A percentile compares a stretch with the other conserved stretches of the same genome.
These are phyloP conservation scores for Zootoca vivipara DNA, from an alignment of 2,113 vertebrate species.

Conservation along the genomic window DNA sequence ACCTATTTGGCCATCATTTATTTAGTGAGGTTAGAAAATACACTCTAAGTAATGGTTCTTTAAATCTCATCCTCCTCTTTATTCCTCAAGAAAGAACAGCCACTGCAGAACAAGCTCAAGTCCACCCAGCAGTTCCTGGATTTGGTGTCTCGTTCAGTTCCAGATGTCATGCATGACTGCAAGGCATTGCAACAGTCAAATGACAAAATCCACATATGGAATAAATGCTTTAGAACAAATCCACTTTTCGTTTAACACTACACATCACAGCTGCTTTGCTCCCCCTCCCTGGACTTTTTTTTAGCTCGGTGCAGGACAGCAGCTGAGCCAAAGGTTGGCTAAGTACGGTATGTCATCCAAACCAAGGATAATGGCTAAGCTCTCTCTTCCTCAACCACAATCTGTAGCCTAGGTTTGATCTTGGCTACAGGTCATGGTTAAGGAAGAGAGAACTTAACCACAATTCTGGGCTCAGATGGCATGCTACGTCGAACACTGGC, in stretches of 20 bases:
- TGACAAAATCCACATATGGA: conserved; percentile 6
- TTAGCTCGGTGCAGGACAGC: neutral
- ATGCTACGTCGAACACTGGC: no score
- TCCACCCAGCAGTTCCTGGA: neutral
- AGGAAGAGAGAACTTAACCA: no score
- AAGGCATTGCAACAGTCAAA: neutral
- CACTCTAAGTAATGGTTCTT: conserved; percentile 33
- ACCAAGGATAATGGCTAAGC: no score
- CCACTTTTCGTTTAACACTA: neutral
- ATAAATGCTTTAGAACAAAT: neutral
- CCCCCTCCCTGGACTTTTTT: neutral
- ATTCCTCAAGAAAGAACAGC: neutral
- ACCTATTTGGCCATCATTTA: conserved; percentile 43
- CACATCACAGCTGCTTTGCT: neutral
- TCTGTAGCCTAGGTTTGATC: no score
- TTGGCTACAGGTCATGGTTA: no score
- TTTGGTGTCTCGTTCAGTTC: conserved; percentile 1
- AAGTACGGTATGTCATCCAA: no score
- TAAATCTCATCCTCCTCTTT: conserved; percentile 10
- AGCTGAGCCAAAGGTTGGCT: neutral
- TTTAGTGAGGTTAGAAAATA: neutral
- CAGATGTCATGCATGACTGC: neutral
- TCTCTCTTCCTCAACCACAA: no score
- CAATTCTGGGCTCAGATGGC: no score
- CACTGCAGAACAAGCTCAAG: conserved; percentile 30